Evolutionary conservation across 2,888 invertebrate species (phyloP).

Genomic region (Ramazzottius varieornatus): DNA sequence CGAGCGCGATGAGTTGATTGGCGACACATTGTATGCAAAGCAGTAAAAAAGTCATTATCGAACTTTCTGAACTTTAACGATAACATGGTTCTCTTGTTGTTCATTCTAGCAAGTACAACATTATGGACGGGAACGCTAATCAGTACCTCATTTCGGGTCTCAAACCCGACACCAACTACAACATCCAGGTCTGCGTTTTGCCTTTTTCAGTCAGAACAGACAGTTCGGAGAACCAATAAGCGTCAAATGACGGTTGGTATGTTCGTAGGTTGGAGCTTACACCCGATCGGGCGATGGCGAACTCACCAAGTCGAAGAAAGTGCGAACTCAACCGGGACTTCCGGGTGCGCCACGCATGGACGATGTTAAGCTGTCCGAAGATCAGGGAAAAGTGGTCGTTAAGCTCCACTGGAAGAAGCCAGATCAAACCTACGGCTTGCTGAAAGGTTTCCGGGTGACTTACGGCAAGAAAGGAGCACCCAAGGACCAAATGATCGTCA

Average conservation of each 20-base stretch:
- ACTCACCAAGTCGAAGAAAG: slow-evolving; percentile 52
- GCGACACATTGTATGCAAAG: slow-evolving; percentile 52
- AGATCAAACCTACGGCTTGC: slow-evolving; percentile 56
- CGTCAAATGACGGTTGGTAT: too few relatives aligned
- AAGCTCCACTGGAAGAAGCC: slow-evolving; percentile 79
- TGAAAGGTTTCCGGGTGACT: slow-evolving; percentile 56
- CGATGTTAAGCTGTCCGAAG: slow-evolving; percentile 23
- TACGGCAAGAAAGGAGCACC: slow-evolving; percentile 61
- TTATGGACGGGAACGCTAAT: slow-evolving; percentile 49
- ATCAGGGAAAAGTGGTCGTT: slow-evolving; percentile 60
- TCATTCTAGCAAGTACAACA: slow-evolving; percentile 57
- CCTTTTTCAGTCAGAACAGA: too few relatives aligned
- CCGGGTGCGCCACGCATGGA: slow-evolving; percentile 36
- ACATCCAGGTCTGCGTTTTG: slow-evolving; percentile 30
- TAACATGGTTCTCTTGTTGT: too few relatives aligned
- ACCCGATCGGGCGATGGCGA: slow-evolving; percentile 91
- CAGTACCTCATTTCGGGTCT: slow-evolving; percentile 53
- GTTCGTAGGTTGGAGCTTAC: slow-evolving; percentile 60
- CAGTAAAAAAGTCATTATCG: background rate
- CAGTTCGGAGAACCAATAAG: too few relatives aligned
- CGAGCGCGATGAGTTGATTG: slow-evolving; percentile 44
- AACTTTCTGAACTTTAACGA: background rate
- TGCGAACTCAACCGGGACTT: slow-evolving; percentile 75
- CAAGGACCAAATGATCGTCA: slow-evolving; percentile 1
- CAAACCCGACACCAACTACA: slow-evolving; percentile 80